Evolutionary conservation across 2,888 invertebrate genomes (phyloP), one percentile per base, ranked within the genome.

Genomic region (Clistopyga incitator): DNA sequence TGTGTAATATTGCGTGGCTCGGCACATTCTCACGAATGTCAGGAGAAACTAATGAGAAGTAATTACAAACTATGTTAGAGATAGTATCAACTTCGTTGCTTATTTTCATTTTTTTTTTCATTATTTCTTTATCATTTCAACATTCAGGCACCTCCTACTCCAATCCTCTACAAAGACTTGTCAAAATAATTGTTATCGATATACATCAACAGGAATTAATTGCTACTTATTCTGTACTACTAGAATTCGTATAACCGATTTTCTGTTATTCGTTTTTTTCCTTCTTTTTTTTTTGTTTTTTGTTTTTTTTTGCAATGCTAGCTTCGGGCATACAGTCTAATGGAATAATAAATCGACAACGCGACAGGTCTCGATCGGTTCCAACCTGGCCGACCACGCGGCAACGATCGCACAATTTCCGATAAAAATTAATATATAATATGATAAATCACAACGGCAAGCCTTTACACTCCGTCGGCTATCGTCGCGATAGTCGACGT

Each of bases 141-240:
- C 85, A 87, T 83, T 82, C 78, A 85, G 81, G 78, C 84, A 86
- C 84, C 72, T 72, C 70, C 81, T 83, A 82, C 78, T 34, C 65
- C 75, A 82, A 81, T 80, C 61, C 38, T 82, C 81, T 83, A 84
- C 71, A 64, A 85, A 84, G 86, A 81, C 81, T 82, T 81, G 81
- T 86, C 68, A 82, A 86, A 78, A 79, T 77, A 86, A 76, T 78
- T 64, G 59, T 87, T 84, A 84, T 81, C 82, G 84, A 84, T 87
- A 84, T 87, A 87, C 86, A 88, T 88, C 64, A 83, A 89, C 78
- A 85, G 67, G 76, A 84, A 86, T 85, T 84, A 84, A 84, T 79
- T 52, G 45, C 84, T 88, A 88, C 78, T 78, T 88, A 87, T 88
- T 84, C 74, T 70, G 42, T 47, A 45, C 56, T 47, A 78, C 68